phyloP scores from a whole-genome alignment of 2,797 vertebrate genomes.

The Gambelia wislizenii region DNA sequence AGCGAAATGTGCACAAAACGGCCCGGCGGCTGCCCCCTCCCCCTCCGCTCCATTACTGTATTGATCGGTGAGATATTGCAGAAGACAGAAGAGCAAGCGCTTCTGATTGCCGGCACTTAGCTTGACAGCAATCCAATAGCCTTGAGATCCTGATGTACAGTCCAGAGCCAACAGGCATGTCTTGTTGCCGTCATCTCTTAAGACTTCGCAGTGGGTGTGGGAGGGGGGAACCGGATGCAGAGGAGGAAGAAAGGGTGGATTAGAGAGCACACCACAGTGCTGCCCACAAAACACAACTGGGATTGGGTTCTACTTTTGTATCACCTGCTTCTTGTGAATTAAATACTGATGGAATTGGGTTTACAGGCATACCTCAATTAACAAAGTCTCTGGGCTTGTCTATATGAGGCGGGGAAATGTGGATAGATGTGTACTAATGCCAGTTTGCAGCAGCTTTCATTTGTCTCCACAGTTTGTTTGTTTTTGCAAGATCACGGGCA shows the following conservation, averaged over 20 bases:
- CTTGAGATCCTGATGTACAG: slow-evolving; percentile 39
- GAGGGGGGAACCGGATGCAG: background rate
- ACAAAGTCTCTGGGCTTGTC: too few relatives aligned
- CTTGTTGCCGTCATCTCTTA: background rate
- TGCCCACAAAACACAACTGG: too few relatives aligned
- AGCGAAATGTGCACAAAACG: background rate
- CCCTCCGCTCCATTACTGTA: slow-evolving; percentile 41
- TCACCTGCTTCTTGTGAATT: background rate
- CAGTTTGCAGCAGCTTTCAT: too few relatives aligned
- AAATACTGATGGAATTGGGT: too few relatives aligned
- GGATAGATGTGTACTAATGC: too few relatives aligned
- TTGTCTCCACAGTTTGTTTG: too few relatives aligned
- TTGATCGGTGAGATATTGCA: slow-evolving; percentile 38
- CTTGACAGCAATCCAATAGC: slow-evolving; percentile 47
- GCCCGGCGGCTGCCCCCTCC: background rate
- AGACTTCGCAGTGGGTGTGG: too few relatives aligned
- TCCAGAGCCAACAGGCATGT: background rate
- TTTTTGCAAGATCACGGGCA: too few relatives aligned
- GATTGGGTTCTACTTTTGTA: background rate
- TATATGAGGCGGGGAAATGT: too few relatives aligned
- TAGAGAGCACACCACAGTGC: background rate
- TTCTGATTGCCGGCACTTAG: slow-evolving; percentile 16
- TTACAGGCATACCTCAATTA: too few relatives aligned
- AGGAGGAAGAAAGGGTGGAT: background rate
- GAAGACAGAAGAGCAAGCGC: slow-evolving; percentile 17